These are phyloP conservation scores for Theocolax elegans DNA, from an alignment of 1,140 invertebrate species.

Conservation along the genomic window DNA sequence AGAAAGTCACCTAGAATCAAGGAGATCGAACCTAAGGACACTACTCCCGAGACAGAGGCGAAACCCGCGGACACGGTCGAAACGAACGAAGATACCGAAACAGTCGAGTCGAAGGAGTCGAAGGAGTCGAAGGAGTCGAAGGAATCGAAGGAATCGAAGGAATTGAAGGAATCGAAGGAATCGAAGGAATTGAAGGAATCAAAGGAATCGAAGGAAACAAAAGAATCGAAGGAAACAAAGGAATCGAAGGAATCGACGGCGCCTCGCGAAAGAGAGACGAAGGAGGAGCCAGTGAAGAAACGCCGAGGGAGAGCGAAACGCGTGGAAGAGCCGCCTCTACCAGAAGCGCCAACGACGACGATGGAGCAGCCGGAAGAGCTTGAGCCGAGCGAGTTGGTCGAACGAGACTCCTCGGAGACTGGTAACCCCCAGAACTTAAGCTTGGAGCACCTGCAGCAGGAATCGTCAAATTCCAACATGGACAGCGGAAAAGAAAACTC, in stretches of 20 bases:
- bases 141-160: neutral
- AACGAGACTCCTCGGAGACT: neutral
- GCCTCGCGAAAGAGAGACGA: no score
- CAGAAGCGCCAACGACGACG: neutral
- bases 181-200: neutral
- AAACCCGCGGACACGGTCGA: slow-evolving; percentile 11
- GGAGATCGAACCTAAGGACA: slow-evolving; percentile 6
- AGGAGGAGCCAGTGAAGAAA: no score
- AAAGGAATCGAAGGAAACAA: no score
- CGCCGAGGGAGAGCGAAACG: slow-evolving; percentile 14
- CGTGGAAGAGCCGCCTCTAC: neutral
- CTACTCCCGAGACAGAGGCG: neutral
- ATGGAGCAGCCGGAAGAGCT: neutral
- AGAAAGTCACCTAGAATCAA: slow-evolving; percentile 37
- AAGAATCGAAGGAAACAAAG: no score
- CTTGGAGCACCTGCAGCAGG: slow-evolving; percentile 58
- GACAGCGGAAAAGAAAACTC: slow-evolving; percentile 66
- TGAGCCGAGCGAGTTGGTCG: no score
- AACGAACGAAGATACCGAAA: neutral
- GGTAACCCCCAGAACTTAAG: slow-evolving; percentile 45
- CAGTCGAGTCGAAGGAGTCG: neutral
- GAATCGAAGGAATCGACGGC: no score
- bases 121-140: neutral
- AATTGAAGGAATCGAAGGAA: neutral
- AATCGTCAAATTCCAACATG: slow-evolving; percentile 62